These are phyloP conservation scores for Haliclona indistincta DNA, from an alignment of 37 sponge, comb jelly and placozoan genomes.

Conservation along the genomic window DNA sequence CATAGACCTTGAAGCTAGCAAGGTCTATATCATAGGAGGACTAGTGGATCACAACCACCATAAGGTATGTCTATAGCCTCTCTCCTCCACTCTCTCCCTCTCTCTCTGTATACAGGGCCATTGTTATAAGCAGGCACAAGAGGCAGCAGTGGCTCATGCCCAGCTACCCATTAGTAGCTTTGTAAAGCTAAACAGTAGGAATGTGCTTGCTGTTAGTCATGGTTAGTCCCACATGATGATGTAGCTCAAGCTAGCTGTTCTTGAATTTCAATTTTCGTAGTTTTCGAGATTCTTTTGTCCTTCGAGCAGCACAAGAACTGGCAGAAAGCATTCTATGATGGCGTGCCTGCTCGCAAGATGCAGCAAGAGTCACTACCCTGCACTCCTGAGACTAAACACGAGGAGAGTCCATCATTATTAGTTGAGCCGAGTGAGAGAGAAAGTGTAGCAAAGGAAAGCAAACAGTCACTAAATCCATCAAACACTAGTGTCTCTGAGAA, in stretches of 20 bases:
- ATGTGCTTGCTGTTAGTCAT: conserved; percentile 82
- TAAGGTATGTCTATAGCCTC: too few species aligned
- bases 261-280: conserved; percentile 21
- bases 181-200: conserved; percentile 62
- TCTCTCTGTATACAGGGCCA: conserved; percentile 53
- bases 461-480: too few species aligned
- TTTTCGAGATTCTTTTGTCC: conserved; percentile 78
- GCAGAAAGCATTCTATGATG: conserved; percentile 56
- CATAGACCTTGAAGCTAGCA: conserved; percentile 63
- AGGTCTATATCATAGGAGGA: conserved; percentile 89
- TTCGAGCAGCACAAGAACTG: conserved; percentile 59
- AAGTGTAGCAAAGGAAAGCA: too few species aligned
- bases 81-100: neutral
- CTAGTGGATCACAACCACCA: conserved; percentile 93
- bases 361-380: too few species aligned
- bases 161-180: conserved; percentile 68
- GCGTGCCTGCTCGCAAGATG: conserved; percentile 71
- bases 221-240: conserved; percentile 60
- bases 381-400: too few species aligned
- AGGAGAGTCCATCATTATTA: too few species aligned
- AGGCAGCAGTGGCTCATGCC: conserved; percentile 74
- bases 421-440: too few species aligned
- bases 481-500: too few species aligned
- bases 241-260: neutral
- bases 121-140: conserved; percentile 66